A percentile compares a stretch with the other conserved stretches of the same genome.
phyloP scores from a whole-genome alignment of 2,113 vertebrate genomes.

The Melospiza melodia region DNA sequence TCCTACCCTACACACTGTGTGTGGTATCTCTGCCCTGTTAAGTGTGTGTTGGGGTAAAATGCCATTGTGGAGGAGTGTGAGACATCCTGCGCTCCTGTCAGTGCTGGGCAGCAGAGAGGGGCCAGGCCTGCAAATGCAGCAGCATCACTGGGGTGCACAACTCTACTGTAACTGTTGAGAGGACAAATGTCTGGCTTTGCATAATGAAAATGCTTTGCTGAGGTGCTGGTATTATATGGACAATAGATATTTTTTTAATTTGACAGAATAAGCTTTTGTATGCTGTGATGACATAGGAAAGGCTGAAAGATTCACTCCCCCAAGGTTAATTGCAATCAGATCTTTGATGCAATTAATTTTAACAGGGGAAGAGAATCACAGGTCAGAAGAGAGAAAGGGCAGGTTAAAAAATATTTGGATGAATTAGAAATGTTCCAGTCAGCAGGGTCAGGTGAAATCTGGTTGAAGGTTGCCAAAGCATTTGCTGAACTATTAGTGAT shows the following conservation, averaged over 20 bases:
- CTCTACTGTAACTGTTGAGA: background rate
- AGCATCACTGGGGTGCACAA: background rate
- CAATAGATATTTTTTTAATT: conserved; percentile 9
- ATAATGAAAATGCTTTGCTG: background rate
- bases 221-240: background rate
- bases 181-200: background rate
- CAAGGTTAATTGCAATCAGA: conserved; percentile 51
- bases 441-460: conserved; percentile 16
- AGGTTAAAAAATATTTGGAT: conserved; percentile 1
- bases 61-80: background rate
- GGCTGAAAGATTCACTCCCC: conserved; percentile 7
- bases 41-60: background rate
- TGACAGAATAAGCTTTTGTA: conserved; percentile 2
- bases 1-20: background rate
- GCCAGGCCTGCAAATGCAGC: background rate
- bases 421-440: conserved; percentile 12
- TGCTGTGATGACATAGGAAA: background rate
- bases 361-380: background rate
- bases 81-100: background rate
- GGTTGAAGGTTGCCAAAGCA: background rate
- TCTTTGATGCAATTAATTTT: conserved; percentile 33
- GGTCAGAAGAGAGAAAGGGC: background rate
- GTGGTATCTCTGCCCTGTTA: background rate
- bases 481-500: background rate
- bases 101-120: background rate